These are phyloP conservation scores for Ips typographus DNA, from an alignment of 1,140 invertebrate species.

Conservation along the genomic window DNA sequence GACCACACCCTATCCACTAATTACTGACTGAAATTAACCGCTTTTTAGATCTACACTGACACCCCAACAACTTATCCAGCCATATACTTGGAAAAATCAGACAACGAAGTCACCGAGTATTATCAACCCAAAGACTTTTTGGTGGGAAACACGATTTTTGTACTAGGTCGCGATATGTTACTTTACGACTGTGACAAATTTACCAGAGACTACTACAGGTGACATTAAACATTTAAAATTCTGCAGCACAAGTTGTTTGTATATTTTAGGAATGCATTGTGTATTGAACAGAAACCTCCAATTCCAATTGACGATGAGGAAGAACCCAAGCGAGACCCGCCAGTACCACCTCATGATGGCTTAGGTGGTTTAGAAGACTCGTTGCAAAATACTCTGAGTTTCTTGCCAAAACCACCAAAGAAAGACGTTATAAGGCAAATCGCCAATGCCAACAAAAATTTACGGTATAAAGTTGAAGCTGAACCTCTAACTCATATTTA, in stretches of 20 bases:
- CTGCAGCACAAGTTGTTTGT: background rate
- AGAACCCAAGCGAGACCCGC: constrained; percentile 18
- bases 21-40: background rate
- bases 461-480: constrained; percentile 30
- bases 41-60: constrained; percentile 68
- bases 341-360: constrained; percentile 66
- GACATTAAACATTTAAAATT: background rate
- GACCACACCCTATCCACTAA: constrained; percentile 45
- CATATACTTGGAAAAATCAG: constrained; percentile 63
- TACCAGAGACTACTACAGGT: constrained; percentile 68
- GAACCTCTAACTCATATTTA: background rate
- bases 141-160: constrained; percentile 68
- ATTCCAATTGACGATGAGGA: constrained; percentile 43
- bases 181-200: constrained; percentile 79
- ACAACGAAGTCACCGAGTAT: constrained; percentile 72
- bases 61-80: constrained; percentile 60
- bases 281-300: constrained; percentile 46
- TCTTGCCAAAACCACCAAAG: constrained; percentile 69
- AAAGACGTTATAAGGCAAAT: constrained; percentile 67
- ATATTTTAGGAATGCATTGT: constrained; percentile 38
- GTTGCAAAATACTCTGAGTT: constrained; percentile 65
- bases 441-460: constrained; percentile 60
- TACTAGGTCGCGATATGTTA: constrained; percentile 70
- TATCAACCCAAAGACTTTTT: constrained; percentile 75
- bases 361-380: constrained; percentile 76